Evolutionary conservation across 2,888 invertebrate genomes (phyloP), one percentile per base, ranked within the genome.

Genomic region (Erebia ligea): DNA sequence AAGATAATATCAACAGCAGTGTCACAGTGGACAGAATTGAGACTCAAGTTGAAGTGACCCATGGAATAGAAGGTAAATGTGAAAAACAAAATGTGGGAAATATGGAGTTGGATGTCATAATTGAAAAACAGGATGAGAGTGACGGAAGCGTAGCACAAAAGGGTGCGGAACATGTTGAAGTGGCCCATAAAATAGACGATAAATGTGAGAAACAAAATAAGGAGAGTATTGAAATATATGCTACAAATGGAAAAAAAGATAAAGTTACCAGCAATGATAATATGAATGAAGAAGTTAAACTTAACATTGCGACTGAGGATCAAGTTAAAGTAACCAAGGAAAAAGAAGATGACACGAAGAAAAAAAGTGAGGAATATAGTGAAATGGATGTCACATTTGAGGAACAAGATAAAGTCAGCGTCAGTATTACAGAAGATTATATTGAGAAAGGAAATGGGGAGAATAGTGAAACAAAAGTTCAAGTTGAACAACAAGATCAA

Each of bases 341-440:
- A 57, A 34, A 3, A 11, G 61, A 61, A 45, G 61, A 19, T 17
- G 10, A n/a, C n/a, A 59, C 1, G 40, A n/a, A 42, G n/a, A 3
- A 40, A 40, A 3, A 4, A n/a, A 40, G n/a, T 17, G 10, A 40
- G n/a, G 42, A 11, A 5, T 5, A 45, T 34, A 61, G 11, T 61
- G 42, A 58, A n/a, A 59, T 59, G 59, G 59, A 42, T 17, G 11
- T 61, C 17, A 59, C 59, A 59, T 59, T 40, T 59, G 42, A 59
- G 11, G 19, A 59, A 10, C 19, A 57, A 13, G 56, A 8, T 25
- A 25, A 19, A 11, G 13, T 10, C 6, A 21, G 6, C 6, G 5
- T 11, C 21, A 13, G 57, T 4, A 25, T 25, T 5, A 21, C 11
- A 21, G 13, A 25, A 21, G 3, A 25, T 13, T 0, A 57, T 15